Conservation (phyloP, 2,113 vertebrate genomes). For the Thamnaconus septentrionalis region DNA sequence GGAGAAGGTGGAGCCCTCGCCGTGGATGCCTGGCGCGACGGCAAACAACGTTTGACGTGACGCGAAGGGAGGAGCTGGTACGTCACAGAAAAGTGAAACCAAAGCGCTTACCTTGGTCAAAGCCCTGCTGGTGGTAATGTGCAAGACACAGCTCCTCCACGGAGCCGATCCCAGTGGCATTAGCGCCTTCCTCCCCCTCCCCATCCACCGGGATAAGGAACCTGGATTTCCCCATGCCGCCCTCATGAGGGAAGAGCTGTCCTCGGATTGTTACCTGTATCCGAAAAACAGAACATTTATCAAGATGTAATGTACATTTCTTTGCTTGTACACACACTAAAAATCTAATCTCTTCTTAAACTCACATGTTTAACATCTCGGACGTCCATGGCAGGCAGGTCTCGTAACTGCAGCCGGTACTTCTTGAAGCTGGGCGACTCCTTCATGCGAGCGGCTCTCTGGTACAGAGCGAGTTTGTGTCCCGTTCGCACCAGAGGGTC, state of each 20-base stretch:
- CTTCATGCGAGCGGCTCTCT: constrained; percentile 84
- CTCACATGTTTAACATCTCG: constrained; percentile 88
- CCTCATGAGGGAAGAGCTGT: constrained; percentile 87
- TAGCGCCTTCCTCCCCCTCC: constrained; percentile 27
- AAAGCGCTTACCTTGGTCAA: constrained; percentile 84
- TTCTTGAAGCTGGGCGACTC: constrained; percentile 83
- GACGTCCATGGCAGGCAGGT: constrained; percentile 79
- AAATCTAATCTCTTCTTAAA: constrained; percentile 1
- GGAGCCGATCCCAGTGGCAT: constrained; percentile 84
- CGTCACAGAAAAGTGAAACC: not conserved
- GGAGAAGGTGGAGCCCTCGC: constrained; percentile 92
- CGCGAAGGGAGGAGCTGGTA: not conserved
- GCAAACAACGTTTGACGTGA: not conserved
- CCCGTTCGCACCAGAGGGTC: constrained; percentile 87
- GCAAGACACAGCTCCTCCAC: constrained; percentile 90
- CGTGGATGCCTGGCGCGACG: constrained; percentile 86
- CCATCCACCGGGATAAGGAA: constrained; percentile 81
- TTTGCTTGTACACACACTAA: not conserved
- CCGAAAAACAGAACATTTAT: constrained; percentile 2
- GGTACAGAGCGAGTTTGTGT: constrained; percentile 86
- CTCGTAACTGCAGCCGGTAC: constrained; percentile 68
- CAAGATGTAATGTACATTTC: not conserved
- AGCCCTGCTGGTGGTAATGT: constrained; percentile 85
- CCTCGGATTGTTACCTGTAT: constrained; percentile 90
- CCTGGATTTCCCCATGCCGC: constrained; percentile 86